A percentile compares a stretch with the other conserved stretches of the same genome.
Conservation (phyloP, 2,113 vertebrate genomes). For the Pseudorhombus dupliciocellatus region DNA sequence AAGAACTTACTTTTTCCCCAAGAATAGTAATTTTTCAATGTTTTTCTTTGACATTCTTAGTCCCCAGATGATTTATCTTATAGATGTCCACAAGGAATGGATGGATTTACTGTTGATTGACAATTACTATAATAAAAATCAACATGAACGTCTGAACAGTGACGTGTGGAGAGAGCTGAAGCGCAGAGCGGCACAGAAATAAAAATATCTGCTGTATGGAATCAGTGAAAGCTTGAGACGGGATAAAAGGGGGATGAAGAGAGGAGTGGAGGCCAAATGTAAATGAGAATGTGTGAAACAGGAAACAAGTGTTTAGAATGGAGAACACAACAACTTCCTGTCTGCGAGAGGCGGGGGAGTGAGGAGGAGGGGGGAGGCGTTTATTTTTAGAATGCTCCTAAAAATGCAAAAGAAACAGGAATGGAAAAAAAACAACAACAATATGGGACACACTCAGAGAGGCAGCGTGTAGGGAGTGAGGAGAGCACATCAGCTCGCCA, state of each 20-base stretch:
- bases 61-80: too few relatives aligned
- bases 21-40: too few relatives aligned
- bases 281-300: conserved; percentile 76
- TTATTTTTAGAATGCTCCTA: conserved; percentile 61
- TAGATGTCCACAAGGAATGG: too few relatives aligned
- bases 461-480: neutral
- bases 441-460: too few relatives aligned
- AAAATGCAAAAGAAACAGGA: conserved; percentile 57
- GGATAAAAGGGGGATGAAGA: neutral
- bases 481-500: neutral
- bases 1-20: too few relatives aligned
- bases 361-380: neutral
- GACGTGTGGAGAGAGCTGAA: neutral
- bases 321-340: conserved; percentile 83
- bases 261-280: conserved; percentile 13
- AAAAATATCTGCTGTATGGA: neutral
- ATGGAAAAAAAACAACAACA: conserved; percentile 38
- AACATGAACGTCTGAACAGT: neutral
- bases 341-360: conserved; percentile 17
- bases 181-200: neutral
- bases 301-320: conserved; percentile 81
- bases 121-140: neutral
- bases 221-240: neutral
- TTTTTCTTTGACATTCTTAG: too few relatives aligned
- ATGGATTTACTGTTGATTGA: too few relatives aligned